phyloP scores from a whole-genome alignment of 2,888 invertebrate genomes.

The Pharmacophagus antenor region DNA sequence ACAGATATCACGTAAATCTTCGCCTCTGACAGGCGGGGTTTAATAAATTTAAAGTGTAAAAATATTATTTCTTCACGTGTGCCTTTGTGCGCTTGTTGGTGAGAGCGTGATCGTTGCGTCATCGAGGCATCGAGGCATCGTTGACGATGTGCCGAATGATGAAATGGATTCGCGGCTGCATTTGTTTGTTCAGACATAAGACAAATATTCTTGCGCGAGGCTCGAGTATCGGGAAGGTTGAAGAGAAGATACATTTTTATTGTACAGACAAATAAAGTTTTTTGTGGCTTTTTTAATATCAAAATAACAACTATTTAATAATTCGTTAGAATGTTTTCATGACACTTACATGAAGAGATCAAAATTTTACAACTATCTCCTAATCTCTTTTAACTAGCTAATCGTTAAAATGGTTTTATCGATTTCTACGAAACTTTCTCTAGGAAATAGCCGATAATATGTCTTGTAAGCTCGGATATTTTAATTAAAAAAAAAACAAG shows the following conservation, averaged over 20 bases:
- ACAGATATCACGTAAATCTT: conserved; percentile 73
- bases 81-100: conserved; percentile 45
- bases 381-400: no score
- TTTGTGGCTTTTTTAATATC: no score
- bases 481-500: no score
- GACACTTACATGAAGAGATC: no score
- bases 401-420: no score
- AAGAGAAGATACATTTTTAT: conserved; percentile 34
- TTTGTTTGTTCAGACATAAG: conserved; percentile 68
- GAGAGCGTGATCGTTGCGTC: conserved; percentile 30
- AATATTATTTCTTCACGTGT: conserved; percentile 62
- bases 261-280: background rate
- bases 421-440: no score
- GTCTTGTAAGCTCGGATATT: no score
- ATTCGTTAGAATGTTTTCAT: no score
- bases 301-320: no score
- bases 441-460: no score
- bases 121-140: conserved; percentile 37
- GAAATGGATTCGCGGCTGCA: conserved; percentile 64
- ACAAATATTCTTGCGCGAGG: conserved; percentile 59
- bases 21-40: conserved; percentile 61
- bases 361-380: no score
- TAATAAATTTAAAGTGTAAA: conserved; percentile 57
- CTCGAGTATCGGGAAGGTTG: conserved; percentile 48
- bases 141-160: conserved; percentile 64